Evolutionary conservation across 1,140 invertebrate genomes (phyloP), one percentile per base, ranked within the genome.

Genomic region (Drosophila busckii): DNA sequence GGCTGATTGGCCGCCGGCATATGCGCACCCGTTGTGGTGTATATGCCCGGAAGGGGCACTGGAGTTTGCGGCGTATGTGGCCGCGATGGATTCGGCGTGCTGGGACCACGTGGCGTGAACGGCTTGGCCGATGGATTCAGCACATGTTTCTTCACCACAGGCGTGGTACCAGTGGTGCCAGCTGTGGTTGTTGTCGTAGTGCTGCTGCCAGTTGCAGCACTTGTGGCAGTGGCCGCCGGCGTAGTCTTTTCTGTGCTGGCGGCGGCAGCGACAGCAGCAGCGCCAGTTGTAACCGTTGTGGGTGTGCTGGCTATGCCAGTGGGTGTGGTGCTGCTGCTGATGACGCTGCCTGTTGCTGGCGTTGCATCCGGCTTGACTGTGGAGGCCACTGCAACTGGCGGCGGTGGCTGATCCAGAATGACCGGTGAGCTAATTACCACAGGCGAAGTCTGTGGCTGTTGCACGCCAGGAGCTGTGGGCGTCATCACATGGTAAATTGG

Each of bases 41-140:
- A 84, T 40, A 89, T 53, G 52, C 82, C 32, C 54, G 84, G 64
- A 86, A 89, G 64, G 60, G 84, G 87, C 87, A 88, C 93, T 10
- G 94, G 94, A 15, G 94, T 96, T 85, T 94, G 94, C 19, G 94
- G 95, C 6, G 95, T 96, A 78, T 96, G 94, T 15, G 94, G 94
- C 29, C 94, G 88, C 68, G 89, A 90, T 37, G 89, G 89, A 66
- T 89, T 90, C 3, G 90, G 90, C 15, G 90, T 91, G 62, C 88
- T 89, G 25, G 90, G 89, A 87, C 92, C 93, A 82, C 94, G 91
- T n/a, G 94, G 94, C 55, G 93, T 93, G 86, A 96, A 97, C 3
- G 94, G 90, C 83, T 96, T 96, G 13, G 94, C 92, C 71, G 93
- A 93, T 12, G 95, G 95, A 90, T 96, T 96, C 37, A 92, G 88